Base-by-base conservation (phyloP, 2,888 invertebrate species). In the Spatulosminthurus flaviceps region DNA sequence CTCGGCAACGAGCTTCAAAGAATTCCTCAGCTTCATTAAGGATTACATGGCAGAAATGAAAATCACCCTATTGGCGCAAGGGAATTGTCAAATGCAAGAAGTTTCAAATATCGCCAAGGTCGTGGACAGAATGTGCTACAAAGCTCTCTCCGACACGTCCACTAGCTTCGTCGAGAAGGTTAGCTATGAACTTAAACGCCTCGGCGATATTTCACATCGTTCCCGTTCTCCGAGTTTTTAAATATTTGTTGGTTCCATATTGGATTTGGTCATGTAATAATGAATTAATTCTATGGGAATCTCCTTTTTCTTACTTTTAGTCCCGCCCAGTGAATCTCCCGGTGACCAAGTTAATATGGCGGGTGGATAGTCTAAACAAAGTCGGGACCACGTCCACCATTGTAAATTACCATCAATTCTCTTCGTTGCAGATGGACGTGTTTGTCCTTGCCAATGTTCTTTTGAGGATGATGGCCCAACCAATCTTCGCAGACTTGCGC, bases 381-480 rank as follows among this genome's bases (percentile, higher is more conserved):
- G 13, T 13, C 22, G 71, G 71, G 7, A 70, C 78, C 1, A 78
- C 78, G 0, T 70, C 71, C 21, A 78, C 61, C 0, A 28, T 78
- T 19, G 26, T 78, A 0, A 71, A 70, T 19, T 71, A 78, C 64
- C 70, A 41, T 22, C 78, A 78, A 26, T 78, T 78, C 24, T 60
- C 60, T 7, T 24, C 28, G 5, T 22, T 60, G 7, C 43, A 22
- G 26, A 0, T 71, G n/a, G 21, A 70, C 19, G 26, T n/a, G 1
- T 71, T 51, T 21, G 19, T 71, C 21, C 29, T 78, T n/a, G 78
- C 42, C 11, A 41, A 43, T 16, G 29, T 60, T 5, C 21, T 78
- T 1, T 2, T 78, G n/a, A 2, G 78, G 7, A 78, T 78, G 71
- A 78, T 78, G 78, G 70, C 70, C 1, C 61, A 71, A 19, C 78